phyloP scores from a whole-genome alignment of 2,888 invertebrate species.

The Muschampia staudingeri region DNA sequence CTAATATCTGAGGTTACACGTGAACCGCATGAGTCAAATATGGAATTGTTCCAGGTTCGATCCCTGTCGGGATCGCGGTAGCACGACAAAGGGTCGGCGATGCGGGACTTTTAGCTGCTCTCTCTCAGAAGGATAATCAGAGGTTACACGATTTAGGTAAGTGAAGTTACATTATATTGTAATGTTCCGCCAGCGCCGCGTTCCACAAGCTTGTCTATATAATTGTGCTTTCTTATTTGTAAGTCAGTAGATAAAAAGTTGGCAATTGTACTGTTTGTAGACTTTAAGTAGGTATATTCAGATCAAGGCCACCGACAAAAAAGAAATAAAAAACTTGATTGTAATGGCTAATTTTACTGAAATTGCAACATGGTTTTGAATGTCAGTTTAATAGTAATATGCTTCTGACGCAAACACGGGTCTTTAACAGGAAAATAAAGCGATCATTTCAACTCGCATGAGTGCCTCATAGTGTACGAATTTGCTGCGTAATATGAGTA shows the following conservation, averaged over 20 bases:
- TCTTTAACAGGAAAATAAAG: neutral
- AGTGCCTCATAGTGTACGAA: neutral
- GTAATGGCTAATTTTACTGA: neutral
- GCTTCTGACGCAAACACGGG: neutral
- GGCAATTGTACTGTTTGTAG: conserved; percentile 23
- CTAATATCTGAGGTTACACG: no score
- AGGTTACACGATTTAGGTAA: conserved; percentile 91
- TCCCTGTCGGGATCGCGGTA: conserved; percentile 97
- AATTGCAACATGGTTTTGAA: neutral
- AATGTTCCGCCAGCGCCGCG: no score
- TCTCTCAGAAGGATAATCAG: conserved; percentile 91
- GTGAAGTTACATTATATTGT: no score
- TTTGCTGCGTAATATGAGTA: conserved; percentile 26
- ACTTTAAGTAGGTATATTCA: conserved; percentile 5
- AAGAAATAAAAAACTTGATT: conserved; percentile 26
- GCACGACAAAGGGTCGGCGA: conserved; percentile 95
- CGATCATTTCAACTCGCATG: neutral
- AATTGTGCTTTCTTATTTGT: neutral
- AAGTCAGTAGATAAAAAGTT: conserved; percentile 21
- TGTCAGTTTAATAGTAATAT: neutral
- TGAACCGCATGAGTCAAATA: neutral
- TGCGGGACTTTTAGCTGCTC: conserved; percentile 91
- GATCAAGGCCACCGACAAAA: conserved; percentile 38
- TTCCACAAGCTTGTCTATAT: no score
- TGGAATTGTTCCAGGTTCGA: conserved; percentile 84